Evolutionary conservation across 2,797 vertebrate genomes (phyloP).

Genomic region (Chiroxiphia lanceolata): DNA sequence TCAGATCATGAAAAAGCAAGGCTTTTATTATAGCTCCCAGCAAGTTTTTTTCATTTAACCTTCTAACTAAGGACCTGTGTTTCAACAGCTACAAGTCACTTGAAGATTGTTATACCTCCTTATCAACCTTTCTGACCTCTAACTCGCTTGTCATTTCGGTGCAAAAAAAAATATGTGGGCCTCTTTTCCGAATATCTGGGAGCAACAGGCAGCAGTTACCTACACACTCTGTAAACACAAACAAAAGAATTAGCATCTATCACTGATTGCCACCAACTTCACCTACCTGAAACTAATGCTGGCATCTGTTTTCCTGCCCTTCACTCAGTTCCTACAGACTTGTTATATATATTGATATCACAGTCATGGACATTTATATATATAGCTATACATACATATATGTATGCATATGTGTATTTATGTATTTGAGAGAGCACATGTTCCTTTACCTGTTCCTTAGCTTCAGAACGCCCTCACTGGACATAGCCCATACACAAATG

Average conservation of each 20-base stretch:
- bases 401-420: background rate
- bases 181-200: background rate
- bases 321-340: background rate
- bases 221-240: background rate
- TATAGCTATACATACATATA: no score
- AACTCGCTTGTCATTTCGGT: background rate
- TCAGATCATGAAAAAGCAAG: background rate
- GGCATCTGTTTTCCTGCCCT: background rate
- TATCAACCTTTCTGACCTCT: background rate
- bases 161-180: fast-evolving
- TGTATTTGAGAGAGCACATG: background rate
- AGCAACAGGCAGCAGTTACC: background rate
- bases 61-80: background rate
- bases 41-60: background rate
- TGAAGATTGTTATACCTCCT: background rate
- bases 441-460: background rate
- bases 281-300: background rate
- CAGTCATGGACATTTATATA: background rate
- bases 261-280: background rate
- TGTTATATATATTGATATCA: fast-evolving
- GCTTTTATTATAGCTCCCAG: background rate
- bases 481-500: background rate
- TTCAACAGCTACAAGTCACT: background rate
- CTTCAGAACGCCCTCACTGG: background rate
- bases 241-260: background rate